Evolutionary conservation across 1,140 invertebrate genomes (phyloP), one percentile per base, ranked within the genome.

Genomic region (Sycophaga agraensis): DNA sequence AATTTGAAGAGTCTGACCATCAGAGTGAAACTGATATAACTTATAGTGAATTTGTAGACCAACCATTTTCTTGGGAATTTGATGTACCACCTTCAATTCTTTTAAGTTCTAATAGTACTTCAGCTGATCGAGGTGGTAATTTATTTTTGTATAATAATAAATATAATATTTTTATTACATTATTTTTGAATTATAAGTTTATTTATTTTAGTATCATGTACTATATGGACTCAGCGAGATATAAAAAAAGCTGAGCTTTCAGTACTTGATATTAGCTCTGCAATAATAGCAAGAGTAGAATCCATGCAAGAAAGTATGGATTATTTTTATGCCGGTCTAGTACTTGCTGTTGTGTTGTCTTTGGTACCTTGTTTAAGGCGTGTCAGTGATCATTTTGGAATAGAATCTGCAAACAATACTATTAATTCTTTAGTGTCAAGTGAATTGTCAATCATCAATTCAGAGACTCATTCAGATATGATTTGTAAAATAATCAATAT

Each of bases 171-270:
- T 55, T 37, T n/a, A n/a, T 21, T 55, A 26, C 24, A 43, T 11
- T 16, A 39, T 19, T 21, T 35, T 12, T 4, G 16, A 50, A 50
- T 51, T 43, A 31, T 31, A 31, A 31, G 11, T 31, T 55, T 59
- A 14, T 57, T 53, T 68, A 70, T 46, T 54, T 54, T 63, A 94
- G 93, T 96, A 54, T 96, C 92, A 65, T 97, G 95, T 74, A 94
- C 93, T 35, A 92, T 97, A 77, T 98, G 94, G 94, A 92, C 96
- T 73, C 85, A 86, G 43, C 84, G 88, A 16, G 92, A 94, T 66
- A 88, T 91, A 22, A 92, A 96, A 71, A 96, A 97, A 77, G 92
- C 92, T 0, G 93, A 97, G 73, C 82, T 98, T 51, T 94, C 93
- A 0, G 93, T 95, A 1, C 79, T 97, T 39, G 95, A 98, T 76